A percentile compares a stretch with the other conserved stretches of the same genome.
Evolutionary conservation across 1,140 invertebrate species (phyloP).

Genomic region (Solenopsis fugax): DNA sequence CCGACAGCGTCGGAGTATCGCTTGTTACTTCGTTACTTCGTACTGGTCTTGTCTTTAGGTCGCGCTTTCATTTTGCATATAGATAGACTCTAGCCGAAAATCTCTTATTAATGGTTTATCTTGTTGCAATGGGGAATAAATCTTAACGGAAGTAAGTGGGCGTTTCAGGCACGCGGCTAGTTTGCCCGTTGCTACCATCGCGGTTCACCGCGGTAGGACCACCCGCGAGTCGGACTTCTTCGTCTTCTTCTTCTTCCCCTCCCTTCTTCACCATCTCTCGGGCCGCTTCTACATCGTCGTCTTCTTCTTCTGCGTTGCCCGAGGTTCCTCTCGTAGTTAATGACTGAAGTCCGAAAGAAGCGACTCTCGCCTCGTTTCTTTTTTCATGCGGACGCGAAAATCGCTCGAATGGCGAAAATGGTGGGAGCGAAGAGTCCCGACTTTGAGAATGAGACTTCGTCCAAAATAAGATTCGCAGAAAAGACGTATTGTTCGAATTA

Average conservation of each 20-base stretch:
- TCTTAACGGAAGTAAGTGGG: conserved; percentile 62
- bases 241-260: conserved; percentile 38
- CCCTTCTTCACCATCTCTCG: conserved; percentile 20
- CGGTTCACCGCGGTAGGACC: conserved; percentile 57
- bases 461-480: not conserved
- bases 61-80: conserved; percentile 55
- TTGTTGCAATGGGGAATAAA: conserved; percentile 56
- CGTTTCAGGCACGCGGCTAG: conserved; percentile 65
- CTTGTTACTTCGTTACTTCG: conserved; percentile 15
- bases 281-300: conserved; percentile 18
- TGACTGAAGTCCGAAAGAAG: conserved; percentile 59
- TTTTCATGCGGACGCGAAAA: conserved; percentile 69
- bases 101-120: conserved; percentile 61
- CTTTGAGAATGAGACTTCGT: not conserved
- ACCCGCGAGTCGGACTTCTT: conserved; percentile 72
- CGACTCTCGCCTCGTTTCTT: conserved; percentile 61
- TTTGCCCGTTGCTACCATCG: conserved; percentile 63
- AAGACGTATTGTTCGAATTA: not conserved
- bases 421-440: conserved; percentile 7
- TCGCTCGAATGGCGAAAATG: conserved; percentile 63
- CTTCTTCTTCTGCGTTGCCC: conserved; percentile 57
- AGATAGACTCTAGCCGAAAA: conserved; percentile 51
- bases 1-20: not conserved
- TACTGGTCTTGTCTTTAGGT: conserved; percentile 6
- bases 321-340: conserved; percentile 66